Percentiles rank a stretch among this genome's conserved stretches.
Evolutionary conservation across 2,888 invertebrate genomes (phyloP).

Genomic region (Apotomis turbidana): DNA sequence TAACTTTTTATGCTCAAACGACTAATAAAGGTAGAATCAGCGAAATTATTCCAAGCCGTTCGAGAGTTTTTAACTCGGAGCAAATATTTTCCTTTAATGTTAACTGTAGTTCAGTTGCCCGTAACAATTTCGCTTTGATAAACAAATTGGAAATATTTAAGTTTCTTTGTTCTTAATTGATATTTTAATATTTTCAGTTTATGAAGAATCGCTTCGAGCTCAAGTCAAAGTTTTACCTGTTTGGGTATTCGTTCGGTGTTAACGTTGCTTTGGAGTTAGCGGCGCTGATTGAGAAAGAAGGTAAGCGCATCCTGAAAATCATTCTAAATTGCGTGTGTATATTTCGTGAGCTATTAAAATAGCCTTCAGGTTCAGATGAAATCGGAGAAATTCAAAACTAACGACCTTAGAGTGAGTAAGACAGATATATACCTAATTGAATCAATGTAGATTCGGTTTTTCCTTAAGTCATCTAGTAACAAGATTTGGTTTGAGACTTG

Average conservation of each 20-base stretch:
- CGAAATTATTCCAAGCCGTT: background rate
- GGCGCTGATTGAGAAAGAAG: slow-evolving; percentile 62
- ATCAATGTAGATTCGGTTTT: too few relatives aligned
- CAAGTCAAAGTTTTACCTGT: slow-evolving; percentile 49
- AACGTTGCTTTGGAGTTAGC: slow-evolving; percentile 66
- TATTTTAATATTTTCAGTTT: slow-evolving; percentile 43
- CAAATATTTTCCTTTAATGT: slow-evolving; percentile 16
- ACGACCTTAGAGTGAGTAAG: too few relatives aligned
- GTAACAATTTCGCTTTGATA: slow-evolving; percentile 3
- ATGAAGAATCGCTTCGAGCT: slow-evolving; percentile 46
- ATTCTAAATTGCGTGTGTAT: too few relatives aligned
- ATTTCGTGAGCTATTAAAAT: too few relatives aligned
- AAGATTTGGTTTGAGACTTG: too few relatives aligned
- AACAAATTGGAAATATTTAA: slow-evolving; percentile 14
- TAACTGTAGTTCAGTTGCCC: slow-evolving; percentile 10
- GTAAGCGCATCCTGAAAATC: slow-evolving; percentile 36
- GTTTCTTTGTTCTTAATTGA: slow-evolving; percentile 14
- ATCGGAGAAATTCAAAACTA: too few relatives aligned
- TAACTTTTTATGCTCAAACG: slow-evolving; percentile 6
- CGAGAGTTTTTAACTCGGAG: background rate
- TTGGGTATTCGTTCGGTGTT: slow-evolving; percentile 49
- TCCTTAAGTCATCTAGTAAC: too few relatives aligned
- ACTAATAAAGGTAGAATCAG: background rate
- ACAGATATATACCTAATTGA: too few relatives aligned
- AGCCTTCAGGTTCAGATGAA: too few relatives aligned